Base-by-base conservation (phyloP, 2,888 invertebrate species). In the Chymomyza fuscimana region DNA sequence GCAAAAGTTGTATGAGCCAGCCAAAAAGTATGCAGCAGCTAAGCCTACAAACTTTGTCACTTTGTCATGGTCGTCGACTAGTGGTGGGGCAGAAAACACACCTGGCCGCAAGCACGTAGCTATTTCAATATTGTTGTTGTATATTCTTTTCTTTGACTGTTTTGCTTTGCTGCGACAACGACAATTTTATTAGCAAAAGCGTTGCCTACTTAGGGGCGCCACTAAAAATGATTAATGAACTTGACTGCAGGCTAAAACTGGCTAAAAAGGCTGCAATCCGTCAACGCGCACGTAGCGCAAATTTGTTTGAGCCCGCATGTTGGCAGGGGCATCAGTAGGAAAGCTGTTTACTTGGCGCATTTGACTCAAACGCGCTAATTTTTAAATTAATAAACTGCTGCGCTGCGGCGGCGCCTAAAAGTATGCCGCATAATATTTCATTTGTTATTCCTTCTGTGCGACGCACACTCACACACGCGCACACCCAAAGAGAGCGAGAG, bases 161-260 rank as follows among this genome's bases (percentile, higher is more conserved):
- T 19, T 16, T 60, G 60, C 22, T 29, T 19, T 29, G 32, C 54
- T 16, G 65, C 72, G 77, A 73, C 73, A 74, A 77, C 81, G 86
- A 85, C 87, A 83, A 85, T 85, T 87, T 89, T 87, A 89, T 87
- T 87, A 86, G 88, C 86, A 80, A 80, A 80, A 81, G 72, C 75
- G 80, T 82, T 78, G 86, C 86, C 89, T 89, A 89, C 89, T 89
- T 87, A 80, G 78, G 84, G 82, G 78, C 65, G 67, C 79, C 84
- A 86, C 87, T 88, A 83, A 87, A 89, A 89, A 89, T 89, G 88
- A 89, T 89, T 89, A 89, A 89, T 89, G 89, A 82, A 74, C 70
- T 75, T 72, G 78, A 78, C 84, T 77, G 83, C 74, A 78, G 77
- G 78, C 86, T 76, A 81, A 87, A 87, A 87, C 73, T 78, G 77